Percentiles rank a stretch among this genome's conserved stretches.
Conservation (phyloP, 1,140 invertebrate genomes). For the Phymorhynchus buccinoides region DNA sequence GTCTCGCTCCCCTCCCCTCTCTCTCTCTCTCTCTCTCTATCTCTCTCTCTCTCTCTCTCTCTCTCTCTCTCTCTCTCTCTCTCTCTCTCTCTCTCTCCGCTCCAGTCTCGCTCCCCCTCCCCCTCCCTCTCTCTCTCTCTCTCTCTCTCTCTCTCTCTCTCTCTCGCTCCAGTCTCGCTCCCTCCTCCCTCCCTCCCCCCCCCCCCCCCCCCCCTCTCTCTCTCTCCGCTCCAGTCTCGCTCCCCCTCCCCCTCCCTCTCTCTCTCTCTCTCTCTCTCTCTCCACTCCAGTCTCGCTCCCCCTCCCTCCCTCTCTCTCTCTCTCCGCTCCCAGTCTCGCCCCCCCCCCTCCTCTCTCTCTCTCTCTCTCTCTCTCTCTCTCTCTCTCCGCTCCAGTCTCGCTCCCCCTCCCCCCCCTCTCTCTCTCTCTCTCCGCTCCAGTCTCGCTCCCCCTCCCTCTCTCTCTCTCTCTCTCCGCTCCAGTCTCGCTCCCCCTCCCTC, state of each 20-base stretch:
- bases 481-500: not conserved
- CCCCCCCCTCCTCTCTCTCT: not conserved
- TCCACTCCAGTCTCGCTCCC: not conserved
- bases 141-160: too few species aligned
- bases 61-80: too few species aligned
- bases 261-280: not conserved
- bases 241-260: not conserved
- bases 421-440: not conserved
- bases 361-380: constrained; percentile 31
- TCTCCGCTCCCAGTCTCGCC: not conserved
- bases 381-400: not conserved
- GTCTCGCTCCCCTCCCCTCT: too few species aligned
- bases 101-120: too few species aligned
- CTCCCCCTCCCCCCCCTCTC: not conserved
- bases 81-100: too few species aligned
- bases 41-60: too few species aligned
- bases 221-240: not conserved
- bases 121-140: too few species aligned
- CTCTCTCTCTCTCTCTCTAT: too few species aligned
- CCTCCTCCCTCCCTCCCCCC: too few species aligned
- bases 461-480: not conserved
- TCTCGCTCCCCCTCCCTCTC: not conserved
- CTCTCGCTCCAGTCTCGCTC: too few species aligned
- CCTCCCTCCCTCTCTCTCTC: not conserved
- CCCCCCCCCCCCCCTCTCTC: not conserved